phyloP scores from a whole-genome alignment of 2,888 invertebrate species.

The Drosophila trichaetosa region DNA sequence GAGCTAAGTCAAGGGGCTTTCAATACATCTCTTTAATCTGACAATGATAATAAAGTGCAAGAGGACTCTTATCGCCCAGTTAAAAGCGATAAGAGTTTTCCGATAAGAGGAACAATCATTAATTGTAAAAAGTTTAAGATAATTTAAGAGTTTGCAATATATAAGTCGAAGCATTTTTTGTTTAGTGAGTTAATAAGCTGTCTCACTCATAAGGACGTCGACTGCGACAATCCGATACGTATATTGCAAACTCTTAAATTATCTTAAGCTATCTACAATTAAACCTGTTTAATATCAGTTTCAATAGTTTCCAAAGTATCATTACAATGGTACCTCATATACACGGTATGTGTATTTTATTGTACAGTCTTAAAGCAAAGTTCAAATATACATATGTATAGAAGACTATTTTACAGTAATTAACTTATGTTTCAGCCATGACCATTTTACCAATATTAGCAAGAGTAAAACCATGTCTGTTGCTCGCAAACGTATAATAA shows the following conservation, averaged over 20 bases:
- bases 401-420: neutral
- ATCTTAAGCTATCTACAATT: neutral
- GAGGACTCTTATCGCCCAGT: no score
- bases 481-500: neutral
- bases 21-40: neutral
- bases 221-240: no score
- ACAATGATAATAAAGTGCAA: no score
- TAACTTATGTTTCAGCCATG: neutral
- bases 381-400: neutral
- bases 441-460: neutral
- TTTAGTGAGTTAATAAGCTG: neutral
- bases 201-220: no score
- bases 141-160: neutral
- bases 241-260: no score
- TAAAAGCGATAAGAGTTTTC: neutral
- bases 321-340: neutral
- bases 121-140: neutral
- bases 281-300: neutral
- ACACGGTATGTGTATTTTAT: neutral
- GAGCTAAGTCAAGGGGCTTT: neutral
- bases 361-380: neutral
- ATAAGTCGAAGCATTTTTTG: no score
- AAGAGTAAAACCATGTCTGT: neutral
- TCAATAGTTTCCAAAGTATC: constrained; percentile 1
- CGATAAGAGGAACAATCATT: neutral